phyloP scores from a whole-genome alignment of 2,797 vertebrate genomes.

The Tamandua tetradactyla region DNA sequence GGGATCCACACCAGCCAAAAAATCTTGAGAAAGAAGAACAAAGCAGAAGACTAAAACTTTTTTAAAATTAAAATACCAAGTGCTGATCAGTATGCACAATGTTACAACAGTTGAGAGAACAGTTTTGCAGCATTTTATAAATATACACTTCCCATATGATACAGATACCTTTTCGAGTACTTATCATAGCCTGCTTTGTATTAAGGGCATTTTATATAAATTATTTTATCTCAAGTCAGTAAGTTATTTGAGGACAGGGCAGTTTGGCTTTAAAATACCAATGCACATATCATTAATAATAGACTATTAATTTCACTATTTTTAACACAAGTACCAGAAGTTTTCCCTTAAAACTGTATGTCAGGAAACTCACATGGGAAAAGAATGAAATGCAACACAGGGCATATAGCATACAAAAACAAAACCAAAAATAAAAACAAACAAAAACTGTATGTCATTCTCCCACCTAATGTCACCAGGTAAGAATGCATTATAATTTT shows the following conservation, averaged over 20 bases:
- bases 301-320: neutral
- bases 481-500: neutral
- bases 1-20: too few species aligned
- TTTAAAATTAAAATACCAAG: neutral
- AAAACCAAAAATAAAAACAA: too few species aligned
- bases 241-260: neutral
- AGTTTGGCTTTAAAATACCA: neutral
- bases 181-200: neutral
- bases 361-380: too few species aligned
- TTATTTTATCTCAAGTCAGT: neutral
- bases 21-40: too few species aligned
- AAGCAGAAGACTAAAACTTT: neutral
- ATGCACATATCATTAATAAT: neutral
- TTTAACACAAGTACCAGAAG: neutral
- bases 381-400: too few species aligned
- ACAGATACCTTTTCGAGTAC: neutral
- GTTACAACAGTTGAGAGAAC: neutral
- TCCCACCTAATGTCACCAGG: neutral
- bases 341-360: neutral
- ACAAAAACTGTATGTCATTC: neutral
- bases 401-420: too few species aligned
- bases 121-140: neutral
- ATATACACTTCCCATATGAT: neutral
- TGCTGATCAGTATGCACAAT: neutral
- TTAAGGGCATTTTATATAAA: neutral